Percentiles rank a stretch among this genome's conserved stretches.
Evolutionary conservation across 2,113 vertebrate genomes (phyloP).

Genomic region (Amphilophus citrinellus): DNA sequence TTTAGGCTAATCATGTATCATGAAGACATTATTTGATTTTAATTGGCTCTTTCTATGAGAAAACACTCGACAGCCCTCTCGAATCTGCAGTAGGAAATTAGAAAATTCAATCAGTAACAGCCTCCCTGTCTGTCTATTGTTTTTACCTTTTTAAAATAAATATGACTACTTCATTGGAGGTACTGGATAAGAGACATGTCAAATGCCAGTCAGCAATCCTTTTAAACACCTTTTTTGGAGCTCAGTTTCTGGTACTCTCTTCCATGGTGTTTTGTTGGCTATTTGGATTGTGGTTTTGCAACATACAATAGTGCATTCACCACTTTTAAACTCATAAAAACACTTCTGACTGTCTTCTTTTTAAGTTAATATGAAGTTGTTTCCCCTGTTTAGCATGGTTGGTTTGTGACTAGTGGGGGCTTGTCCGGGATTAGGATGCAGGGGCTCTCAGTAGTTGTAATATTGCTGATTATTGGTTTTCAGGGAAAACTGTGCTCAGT

Average conservation of each 20-base stretch:
- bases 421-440: not conserved
- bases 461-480: not conserved
- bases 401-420: not conserved
- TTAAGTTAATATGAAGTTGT: not conserved
- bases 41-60: not conserved
- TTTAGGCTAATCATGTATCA: not conserved
- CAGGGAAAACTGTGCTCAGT: rapidly evolving
- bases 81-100: not conserved
- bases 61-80: not conserved
- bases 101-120: not conserved
- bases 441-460: not conserved
- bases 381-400: not conserved
- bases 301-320: not conserved
- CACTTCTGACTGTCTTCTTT: not conserved
- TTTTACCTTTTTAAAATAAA: not conserved
- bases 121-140: not conserved
- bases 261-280: not conserved
- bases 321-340: not conserved
- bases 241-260: not conserved
- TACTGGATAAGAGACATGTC: no score
- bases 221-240: not conserved
- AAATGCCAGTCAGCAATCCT: not conserved
- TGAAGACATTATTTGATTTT: not conserved
- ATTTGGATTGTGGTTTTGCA: not conserved
- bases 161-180: not conserved